phyloP scores from a whole-genome alignment of 2,113 vertebrate genomes.

The Peromyscus maniculatus region DNA sequence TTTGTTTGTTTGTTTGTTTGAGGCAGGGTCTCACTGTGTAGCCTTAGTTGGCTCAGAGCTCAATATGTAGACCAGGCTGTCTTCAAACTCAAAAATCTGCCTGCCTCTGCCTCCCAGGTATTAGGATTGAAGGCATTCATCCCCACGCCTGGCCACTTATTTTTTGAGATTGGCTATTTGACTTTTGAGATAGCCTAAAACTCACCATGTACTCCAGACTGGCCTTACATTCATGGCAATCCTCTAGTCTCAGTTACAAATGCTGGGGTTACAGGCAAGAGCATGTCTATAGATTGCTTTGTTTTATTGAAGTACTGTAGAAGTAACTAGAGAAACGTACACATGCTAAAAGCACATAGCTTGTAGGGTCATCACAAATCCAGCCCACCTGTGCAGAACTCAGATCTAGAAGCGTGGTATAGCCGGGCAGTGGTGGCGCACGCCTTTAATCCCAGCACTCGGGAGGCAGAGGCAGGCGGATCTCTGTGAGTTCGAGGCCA shows the following conservation, averaged over 20 bases:
- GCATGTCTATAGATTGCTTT: background rate
- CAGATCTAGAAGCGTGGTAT: slow-evolving; percentile 4
- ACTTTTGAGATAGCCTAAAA: background rate
- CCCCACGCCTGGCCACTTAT: background rate
- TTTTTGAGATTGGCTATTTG: background rate
- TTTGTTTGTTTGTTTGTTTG: background rate
- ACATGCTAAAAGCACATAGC: background rate
- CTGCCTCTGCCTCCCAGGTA: background rate
- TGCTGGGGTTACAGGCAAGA: background rate
- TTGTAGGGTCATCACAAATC: background rate
- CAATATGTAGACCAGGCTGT: background rate
- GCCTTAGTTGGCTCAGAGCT: background rate
- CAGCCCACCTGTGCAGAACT: background rate
- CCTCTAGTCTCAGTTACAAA: background rate
- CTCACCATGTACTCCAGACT: background rate
- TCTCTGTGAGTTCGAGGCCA: too few species aligned
- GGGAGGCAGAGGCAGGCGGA: too few species aligned
- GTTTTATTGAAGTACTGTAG: background rate
- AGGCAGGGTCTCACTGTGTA: background rate
- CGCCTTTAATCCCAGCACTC: too few species aligned
- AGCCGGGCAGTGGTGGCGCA: too few species aligned
- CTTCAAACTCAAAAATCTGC: background rate
- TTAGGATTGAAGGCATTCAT: background rate
- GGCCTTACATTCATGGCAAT: background rate
- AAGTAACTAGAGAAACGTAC: background rate